These are phyloP conservation scores for Neolamprologus sp. DNA, from an alignment of 2,113 vertebrate species.

Conservation along the genomic window DNA sequence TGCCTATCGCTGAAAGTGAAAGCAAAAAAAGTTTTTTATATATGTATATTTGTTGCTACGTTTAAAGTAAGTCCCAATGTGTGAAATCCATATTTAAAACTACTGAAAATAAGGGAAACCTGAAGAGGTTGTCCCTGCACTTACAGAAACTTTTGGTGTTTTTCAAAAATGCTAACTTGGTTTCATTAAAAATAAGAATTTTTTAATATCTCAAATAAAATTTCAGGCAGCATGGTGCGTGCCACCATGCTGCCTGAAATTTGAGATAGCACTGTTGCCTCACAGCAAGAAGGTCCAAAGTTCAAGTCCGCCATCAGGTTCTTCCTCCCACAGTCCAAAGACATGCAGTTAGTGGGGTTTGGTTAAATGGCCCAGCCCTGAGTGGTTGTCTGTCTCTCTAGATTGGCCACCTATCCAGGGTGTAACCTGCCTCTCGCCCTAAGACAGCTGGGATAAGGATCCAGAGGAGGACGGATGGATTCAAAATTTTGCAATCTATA, in stretches of 20 bases:
- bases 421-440: not conserved
- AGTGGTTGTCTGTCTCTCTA: not conserved
- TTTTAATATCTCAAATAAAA: accelerated
- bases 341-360: not conserved
- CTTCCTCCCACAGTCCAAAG: not conserved
- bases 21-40: not conserved
- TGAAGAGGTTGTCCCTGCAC: accelerated
- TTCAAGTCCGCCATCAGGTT: not conserved
- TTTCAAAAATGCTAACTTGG: not conserved
- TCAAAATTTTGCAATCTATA: not conserved
- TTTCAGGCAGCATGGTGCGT: accelerated
- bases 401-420: not conserved
- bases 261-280: not conserved
- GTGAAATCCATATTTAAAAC: not conserved
- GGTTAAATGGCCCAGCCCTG: not conserved
- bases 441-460: not conserved
- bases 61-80: not conserved
- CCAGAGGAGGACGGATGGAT: not conserved
- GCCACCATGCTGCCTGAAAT: too few relatives aligned
- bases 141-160: not conserved
- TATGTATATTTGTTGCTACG: not conserved
- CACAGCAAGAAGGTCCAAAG: not conserved
- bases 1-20: not conserved
- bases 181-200: not conserved
- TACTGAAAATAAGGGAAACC: not conserved